Conservation (phyloP, 2,797 vertebrate species). For the Lacerta bilineata region DNA sequence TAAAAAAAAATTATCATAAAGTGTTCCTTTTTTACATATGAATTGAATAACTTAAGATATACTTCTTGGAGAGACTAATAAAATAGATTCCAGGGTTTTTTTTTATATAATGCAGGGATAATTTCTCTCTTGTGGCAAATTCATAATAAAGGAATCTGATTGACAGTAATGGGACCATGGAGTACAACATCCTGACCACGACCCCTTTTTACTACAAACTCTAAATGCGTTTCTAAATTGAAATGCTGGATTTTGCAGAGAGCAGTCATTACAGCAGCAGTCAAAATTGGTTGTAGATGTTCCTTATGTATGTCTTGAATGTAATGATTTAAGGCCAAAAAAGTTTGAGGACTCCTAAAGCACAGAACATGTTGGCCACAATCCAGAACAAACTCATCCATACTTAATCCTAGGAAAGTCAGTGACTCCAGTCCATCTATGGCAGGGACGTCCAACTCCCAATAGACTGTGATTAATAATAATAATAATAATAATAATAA, state of each 20-base stretch:
- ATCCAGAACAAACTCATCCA: not conserved
- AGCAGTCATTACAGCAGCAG: constrained; percentile 18
- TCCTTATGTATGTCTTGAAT: constrained; percentile 5
- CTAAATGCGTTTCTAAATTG: constrained; percentile 41
- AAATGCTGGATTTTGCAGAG: constrained; percentile 27
- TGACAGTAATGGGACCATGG: constrained; percentile 32
- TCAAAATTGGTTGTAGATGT: not conserved
- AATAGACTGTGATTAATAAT: too few relatives aligned
- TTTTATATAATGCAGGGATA: not conserved
- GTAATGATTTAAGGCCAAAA: not conserved
- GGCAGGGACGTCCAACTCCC: not conserved
- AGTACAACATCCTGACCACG: constrained; percentile 21
- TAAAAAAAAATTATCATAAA: too few relatives aligned
- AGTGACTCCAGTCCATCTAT: not conserved
- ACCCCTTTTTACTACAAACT: constrained; percentile 27
- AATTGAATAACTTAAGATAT: not conserved
- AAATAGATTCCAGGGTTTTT: not conserved
- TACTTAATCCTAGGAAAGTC: not conserved
- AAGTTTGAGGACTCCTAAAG: constrained; percentile 28
- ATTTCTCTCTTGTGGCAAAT: not conserved
- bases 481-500: too few relatives aligned
- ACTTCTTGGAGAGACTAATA: not conserved
- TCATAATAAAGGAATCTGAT: constrained; percentile 19
- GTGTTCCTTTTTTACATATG: not conserved
- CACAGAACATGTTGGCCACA: not conserved